Conservation (phyloP, 2,888 invertebrate genomes). For the Adelognathus sp. region DNA sequence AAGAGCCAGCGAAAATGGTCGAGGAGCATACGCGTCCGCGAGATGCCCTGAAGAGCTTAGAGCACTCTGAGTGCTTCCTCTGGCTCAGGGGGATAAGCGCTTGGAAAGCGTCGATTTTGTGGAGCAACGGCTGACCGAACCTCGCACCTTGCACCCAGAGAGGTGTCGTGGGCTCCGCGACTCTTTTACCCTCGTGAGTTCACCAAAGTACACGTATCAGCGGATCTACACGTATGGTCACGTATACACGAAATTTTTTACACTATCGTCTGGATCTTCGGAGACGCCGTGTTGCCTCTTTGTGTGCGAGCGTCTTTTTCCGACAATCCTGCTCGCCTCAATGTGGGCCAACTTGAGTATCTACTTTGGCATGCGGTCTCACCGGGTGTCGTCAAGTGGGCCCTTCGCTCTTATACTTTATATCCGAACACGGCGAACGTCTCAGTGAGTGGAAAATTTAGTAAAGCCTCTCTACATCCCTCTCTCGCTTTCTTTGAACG, state of each 20-base stretch:
- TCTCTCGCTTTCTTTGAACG: not conserved
- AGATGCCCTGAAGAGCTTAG: constrained; percentile 39
- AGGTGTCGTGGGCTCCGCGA: constrained; percentile 1
- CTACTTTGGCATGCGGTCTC: constrained; percentile 69
- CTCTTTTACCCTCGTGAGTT: not conserved
- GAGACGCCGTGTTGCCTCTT: constrained; percentile 12
- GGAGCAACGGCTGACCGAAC: constrained; percentile 41
- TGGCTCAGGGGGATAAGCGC: constrained; percentile 64
- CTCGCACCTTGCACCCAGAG: constrained; percentile 43
- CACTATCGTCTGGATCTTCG: not conserved
- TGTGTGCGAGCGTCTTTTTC: constrained; percentile 46
- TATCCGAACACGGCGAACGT: constrained; percentile 52
- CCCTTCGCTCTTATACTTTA: constrained; percentile 63
- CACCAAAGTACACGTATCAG: not conserved
- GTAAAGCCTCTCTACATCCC: constrained; percentile 62
- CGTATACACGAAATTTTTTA: constrained; percentile 13
- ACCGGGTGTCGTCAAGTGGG: constrained; percentile 64
- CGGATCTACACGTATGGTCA: not conserved
- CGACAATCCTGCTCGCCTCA: constrained; percentile 11
- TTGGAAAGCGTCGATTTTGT: constrained; percentile 68
- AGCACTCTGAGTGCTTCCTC: constrained; percentile 57
- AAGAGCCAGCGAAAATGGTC: constrained; percentile 20
- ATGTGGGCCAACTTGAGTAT: constrained; percentile 64
- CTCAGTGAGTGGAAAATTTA: constrained; percentile 67
- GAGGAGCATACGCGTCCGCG: constrained; percentile 35